Evolutionary conservation across 2,888 invertebrate genomes (phyloP).

Genomic region (Tridacna gigas): DNA sequence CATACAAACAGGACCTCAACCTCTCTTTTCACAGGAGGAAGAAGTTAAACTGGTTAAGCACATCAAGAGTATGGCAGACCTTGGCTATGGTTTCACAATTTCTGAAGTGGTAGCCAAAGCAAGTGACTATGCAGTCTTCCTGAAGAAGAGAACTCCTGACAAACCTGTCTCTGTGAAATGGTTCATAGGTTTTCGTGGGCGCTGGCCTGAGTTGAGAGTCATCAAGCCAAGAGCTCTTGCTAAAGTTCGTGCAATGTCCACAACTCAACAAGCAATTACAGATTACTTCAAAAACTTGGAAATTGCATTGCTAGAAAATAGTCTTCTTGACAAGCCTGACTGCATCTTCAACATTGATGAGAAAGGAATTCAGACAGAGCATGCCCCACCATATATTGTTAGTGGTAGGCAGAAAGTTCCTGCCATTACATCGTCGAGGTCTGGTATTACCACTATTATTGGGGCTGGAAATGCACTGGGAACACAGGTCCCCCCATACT

Average conservation of each 20-base stretch:
- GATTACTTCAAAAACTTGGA: constrained; percentile 8
- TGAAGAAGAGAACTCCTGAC: not conserved
- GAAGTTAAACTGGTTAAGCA: constrained; percentile 32
- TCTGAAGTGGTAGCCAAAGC: constrained; percentile 19
- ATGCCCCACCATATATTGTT: constrained; percentile 19
- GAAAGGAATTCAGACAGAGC: constrained; percentile 31
- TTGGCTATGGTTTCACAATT: constrained; percentile 34
- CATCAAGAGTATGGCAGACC: constrained; percentile 30
- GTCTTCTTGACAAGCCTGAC: constrained; percentile 14
- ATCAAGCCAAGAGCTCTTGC: constrained; percentile 23
- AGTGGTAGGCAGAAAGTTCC: not conserved
- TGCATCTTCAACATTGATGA: constrained; percentile 45
- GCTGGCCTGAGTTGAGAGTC: constrained; percentile 25
- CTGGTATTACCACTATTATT: not conserved
- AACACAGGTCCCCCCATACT: constrained; percentile 17
- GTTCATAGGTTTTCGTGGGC: not conserved
- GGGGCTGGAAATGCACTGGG: constrained; percentile 39
- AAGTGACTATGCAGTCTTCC: constrained; percentile 29
- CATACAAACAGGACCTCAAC: constrained; percentile 19
- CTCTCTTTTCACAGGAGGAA: constrained; percentile 30
- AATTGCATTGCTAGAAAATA: not conserved
- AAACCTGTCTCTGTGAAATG: not conserved
- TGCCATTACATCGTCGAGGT: constrained; percentile 26
- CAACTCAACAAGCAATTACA: not conserved
- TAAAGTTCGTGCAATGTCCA: constrained; percentile 20